A percentile compares a stretch with the other conserved stretches of the same genome.
phyloP scores from a whole-genome alignment of 2,888 invertebrate genomes.

The Nomada hirtipes region DNA sequence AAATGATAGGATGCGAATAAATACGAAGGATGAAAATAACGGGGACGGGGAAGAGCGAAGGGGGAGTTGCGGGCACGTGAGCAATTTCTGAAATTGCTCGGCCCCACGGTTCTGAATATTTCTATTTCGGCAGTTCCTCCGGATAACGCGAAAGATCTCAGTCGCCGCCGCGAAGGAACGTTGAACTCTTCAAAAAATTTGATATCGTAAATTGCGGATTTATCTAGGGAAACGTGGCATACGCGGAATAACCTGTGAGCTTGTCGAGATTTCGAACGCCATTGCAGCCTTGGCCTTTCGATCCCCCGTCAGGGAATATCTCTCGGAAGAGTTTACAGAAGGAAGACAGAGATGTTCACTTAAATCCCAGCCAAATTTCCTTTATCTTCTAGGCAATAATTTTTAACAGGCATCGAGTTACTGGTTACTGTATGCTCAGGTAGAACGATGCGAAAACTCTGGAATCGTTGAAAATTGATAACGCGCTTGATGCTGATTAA shows the following conservation, averaged over 20 bases:
- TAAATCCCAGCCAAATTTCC: too few relatives aligned
- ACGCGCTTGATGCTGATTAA: too few relatives aligned
- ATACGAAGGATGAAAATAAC: constrained; percentile 25
- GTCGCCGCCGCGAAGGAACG: neutral
- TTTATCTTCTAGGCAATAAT: too few relatives aligned
- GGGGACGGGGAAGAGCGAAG: constrained; percentile 13
- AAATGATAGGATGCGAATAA: constrained; percentile 48
- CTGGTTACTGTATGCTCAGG: too few relatives aligned
- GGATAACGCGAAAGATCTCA: constrained; percentile 6
- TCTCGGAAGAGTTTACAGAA: neutral
- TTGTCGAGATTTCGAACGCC: neutral
- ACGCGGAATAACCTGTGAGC: neutral
- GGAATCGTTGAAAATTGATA: too few relatives aligned
- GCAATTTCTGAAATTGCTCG: constrained; percentile 43
- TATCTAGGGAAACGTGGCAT: constrained; percentile 1
- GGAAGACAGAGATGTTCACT: too few relatives aligned
- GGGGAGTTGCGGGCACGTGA: constrained; percentile 27
- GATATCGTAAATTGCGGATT: constrained; percentile 45
- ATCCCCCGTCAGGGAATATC: neutral
- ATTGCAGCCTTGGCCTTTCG: too few relatives aligned
- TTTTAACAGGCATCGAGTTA: too few relatives aligned
- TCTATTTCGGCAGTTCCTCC: constrained; percentile 44
- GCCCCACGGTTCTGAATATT: constrained; percentile 29
- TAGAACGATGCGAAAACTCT: too few relatives aligned
- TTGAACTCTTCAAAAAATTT: constrained; percentile 40